Evolutionary conservation across 2,888 invertebrate species (phyloP).

Genomic region (Idaea straminata): DNA sequence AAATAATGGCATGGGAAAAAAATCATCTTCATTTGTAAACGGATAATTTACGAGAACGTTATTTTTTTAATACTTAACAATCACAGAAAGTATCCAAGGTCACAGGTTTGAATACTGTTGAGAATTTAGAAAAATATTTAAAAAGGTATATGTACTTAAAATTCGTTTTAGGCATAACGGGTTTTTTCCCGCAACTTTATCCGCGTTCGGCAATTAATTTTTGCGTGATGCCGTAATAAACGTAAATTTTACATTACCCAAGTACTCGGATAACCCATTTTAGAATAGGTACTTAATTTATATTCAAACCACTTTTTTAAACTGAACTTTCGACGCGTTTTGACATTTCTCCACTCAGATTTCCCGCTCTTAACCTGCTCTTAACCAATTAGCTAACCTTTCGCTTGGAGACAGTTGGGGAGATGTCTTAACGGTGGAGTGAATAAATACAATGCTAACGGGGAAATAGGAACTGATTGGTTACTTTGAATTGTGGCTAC

Average conservation of each 20-base stretch:
- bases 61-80: background rate
- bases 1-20: conserved; percentile 29
- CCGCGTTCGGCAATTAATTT: background rate
- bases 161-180: background rate
- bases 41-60: conserved; percentile 12
- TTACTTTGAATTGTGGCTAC: background rate
- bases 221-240: background rate
- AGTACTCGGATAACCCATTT: background rate
- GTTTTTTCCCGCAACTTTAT: background rate
- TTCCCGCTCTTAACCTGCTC: background rate
- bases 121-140: too few relatives aligned
- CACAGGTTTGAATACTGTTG: too few relatives aligned
- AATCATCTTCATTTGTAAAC: conserved; percentile 23
- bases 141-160: background rate
- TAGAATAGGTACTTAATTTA: background rate
- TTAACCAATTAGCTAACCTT: background rate
- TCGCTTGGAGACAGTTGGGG: background rate
- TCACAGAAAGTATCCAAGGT: background rate
- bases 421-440: background rate
- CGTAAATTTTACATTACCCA: background rate
- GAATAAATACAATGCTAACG: background rate
- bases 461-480: background rate
- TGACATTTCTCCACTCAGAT: background rate
- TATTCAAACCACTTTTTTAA: background rate
- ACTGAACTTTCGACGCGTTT: background rate